These are phyloP conservation scores for Dryococelus australis DNA, from an alignment of 2,888 invertebrate species.

Conservation along the genomic window DNA sequence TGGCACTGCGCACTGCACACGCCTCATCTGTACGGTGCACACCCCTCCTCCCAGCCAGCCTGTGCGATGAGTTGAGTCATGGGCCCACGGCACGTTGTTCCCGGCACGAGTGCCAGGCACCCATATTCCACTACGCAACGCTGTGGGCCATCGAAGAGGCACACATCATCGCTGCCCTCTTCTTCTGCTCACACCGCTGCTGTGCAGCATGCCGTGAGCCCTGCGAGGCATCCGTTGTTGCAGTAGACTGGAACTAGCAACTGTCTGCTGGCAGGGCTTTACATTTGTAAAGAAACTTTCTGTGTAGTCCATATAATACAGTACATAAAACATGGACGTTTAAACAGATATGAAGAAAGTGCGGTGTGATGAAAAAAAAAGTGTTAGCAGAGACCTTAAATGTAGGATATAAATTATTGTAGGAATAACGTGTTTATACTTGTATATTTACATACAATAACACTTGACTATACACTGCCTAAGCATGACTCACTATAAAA, in stretches of 20 bases:
- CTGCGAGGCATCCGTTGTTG: neutral
- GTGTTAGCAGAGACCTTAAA: too few relatives aligned
- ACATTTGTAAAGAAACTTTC: too few relatives aligned
- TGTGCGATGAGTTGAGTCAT: neutral
- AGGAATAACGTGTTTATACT: too few relatives aligned
- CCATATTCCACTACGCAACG: slow-evolving; percentile 16
- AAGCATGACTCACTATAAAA: too few relatives aligned
- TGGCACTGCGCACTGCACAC: neutral
- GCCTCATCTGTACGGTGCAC: neutral
- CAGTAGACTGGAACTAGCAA: neutral
- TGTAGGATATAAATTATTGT: too few relatives aligned
- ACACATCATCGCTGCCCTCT: neutral
- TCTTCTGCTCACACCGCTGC: slow-evolving; percentile 7
- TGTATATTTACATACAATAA: too few relatives aligned
- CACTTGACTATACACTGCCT: too few relatives aligned
- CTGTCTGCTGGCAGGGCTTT: too few relatives aligned
- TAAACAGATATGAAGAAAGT: too few relatives aligned
- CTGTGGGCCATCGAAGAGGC: neutral
- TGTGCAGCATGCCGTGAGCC: neutral
- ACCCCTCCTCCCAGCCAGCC: neutral
- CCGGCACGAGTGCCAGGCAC: slow-evolving; percentile 4
- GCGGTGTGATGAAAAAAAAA: too few relatives aligned
- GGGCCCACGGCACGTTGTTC: neutral
- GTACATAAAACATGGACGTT: too few relatives aligned
- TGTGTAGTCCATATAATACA: too few relatives aligned